phyloP scores from a whole-genome alignment of 2,888 invertebrate genomes.

The Hydraecia micacea region DNA sequence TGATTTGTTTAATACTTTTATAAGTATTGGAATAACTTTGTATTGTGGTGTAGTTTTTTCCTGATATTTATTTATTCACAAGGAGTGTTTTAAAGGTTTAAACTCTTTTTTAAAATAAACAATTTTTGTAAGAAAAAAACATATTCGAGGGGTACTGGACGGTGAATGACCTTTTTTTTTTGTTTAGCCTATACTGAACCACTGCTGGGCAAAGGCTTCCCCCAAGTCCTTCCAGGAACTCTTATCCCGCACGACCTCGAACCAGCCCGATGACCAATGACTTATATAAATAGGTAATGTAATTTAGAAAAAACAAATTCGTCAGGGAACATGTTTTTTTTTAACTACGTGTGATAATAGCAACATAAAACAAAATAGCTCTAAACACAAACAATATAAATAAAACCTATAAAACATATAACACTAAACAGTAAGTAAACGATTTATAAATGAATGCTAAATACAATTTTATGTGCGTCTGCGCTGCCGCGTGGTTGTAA shows the following conservation, averaged over 20 bases:
- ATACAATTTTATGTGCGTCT: conserved; percentile 44
- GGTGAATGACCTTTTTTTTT: no score
- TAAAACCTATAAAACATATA: neutral
- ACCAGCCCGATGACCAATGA: no score
- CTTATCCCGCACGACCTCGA: no score
- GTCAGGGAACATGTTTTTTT: neutral
- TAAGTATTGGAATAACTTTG: conserved; percentile 30
- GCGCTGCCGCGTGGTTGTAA: conserved; percentile 34
- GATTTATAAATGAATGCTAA: conserved; percentile 35
- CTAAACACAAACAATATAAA: neutral
- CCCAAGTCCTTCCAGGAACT: no score
- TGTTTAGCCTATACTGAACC: no score
- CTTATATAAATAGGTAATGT: neutral
- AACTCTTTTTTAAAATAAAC: conserved; percentile 28
- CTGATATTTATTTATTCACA: neutral
- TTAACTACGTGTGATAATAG: neutral
- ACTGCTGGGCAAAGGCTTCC: no score
- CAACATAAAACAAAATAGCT: neutral
- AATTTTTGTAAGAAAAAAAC: conserved; percentile 1
- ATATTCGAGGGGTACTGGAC: neutral
- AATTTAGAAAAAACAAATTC: neutral
- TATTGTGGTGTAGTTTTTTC: conserved; percentile 3
- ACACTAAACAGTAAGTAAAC: conserved; percentile 4
- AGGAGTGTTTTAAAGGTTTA: neutral
- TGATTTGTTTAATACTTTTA: conserved; percentile 46